These are phyloP conservation scores for Apolygus lucorum DNA, from an alignment of 1,140 invertebrate species.

Conservation along the genomic window DNA sequence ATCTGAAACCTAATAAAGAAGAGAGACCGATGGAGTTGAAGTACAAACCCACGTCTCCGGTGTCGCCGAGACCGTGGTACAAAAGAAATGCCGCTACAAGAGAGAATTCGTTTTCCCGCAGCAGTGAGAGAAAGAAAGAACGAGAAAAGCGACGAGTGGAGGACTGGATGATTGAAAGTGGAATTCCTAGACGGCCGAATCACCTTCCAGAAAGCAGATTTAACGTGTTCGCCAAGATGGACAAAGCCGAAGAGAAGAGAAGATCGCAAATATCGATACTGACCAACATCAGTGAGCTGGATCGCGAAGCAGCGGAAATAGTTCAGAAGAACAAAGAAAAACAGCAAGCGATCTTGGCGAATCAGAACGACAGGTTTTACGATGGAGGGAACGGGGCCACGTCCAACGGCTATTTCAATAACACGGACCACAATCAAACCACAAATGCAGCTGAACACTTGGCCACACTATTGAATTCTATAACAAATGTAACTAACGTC, in stretches of 20 bases:
- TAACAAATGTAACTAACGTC: constrained; percentile 49
- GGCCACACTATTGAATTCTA: constrained; percentile 54
- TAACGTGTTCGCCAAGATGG: constrained; percentile 33
- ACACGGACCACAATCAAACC: constrained; percentile 31
- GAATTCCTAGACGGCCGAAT: constrained; percentile 30
- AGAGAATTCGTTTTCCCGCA: constrained; percentile 26
- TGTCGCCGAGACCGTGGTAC: constrained; percentile 55
- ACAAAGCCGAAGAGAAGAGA: constrained; percentile 44
- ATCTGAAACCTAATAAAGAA: constrained; percentile 38
- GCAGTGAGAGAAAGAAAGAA: constrained; percentile 32
- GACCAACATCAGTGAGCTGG: constrained; percentile 70
- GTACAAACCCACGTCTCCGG: constrained; percentile 35
- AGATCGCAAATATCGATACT: constrained; percentile 54
- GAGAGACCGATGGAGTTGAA: constrained; percentile 28
- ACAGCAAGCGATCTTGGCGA: constrained; percentile 37
- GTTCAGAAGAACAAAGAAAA: constrained; percentile 49
- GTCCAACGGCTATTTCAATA: constrained; percentile 34
- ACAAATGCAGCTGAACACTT: constrained; percentile 45
- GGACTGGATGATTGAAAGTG: constrained; percentile 36
- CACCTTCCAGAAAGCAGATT: constrained; percentile 33
- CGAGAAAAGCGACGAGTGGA: constrained; percentile 31
- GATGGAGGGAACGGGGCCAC: constrained; percentile 36
- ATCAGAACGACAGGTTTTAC: constrained; percentile 38
- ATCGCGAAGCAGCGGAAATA: constrained; percentile 66
- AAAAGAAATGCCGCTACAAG: constrained; percentile 42